Base-by-base conservation (phyloP, 30 jellyfish, hydroid and myxozoan species). In the Phacellophora camtschatica region DNA sequence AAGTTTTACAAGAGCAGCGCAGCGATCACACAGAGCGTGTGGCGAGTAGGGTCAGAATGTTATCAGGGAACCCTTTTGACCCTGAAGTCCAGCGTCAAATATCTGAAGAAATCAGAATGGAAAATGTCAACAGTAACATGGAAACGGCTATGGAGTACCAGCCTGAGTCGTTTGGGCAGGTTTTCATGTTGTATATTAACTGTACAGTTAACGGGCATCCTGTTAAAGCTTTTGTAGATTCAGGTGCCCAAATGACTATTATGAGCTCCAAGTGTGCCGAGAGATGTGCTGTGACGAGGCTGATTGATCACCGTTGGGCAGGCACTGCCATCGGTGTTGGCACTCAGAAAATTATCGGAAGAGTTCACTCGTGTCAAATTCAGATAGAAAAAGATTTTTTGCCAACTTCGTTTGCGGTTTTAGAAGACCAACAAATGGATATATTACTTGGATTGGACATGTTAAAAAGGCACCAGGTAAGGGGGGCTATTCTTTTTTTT, bases 311-410 rank as follows among this genome's bases (percentile, higher is more conserved):
- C 39, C 85, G 99, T 23, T 94, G 97, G 96, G 92, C 96, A 13
- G 99, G 99, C 5, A 87, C 95, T 33, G 99, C 99, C 13, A 77
- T 94, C 30, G 99, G 99, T 28, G 99, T 94, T 39, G 99, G 99
- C 27, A 80, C 94, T 34, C 99, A 94, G 75, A 87, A 82, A 64
- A 94, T 94, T 48, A 77, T 94, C 4, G 99, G 99, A 20, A 80
- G 99, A 24, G 90, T 94, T 24, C 99, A 94, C 81, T 39, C 83
- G 82, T 93, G 97, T 57, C 97, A 88, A 69, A 87, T 94, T 66
- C 97, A 94, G 56, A 94, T 94, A 64, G 99, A 72, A 31, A 77
- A 82, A 4, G 95, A 82, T 65, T 88, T 65, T 54, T 66, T 94
- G 45, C 86, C 99, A 0, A 76, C 99, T 0, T 94, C 99, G 34